Conservation (phyloP, 2,797 vertebrate species). For the Urosaurus nigricauda region DNA sequence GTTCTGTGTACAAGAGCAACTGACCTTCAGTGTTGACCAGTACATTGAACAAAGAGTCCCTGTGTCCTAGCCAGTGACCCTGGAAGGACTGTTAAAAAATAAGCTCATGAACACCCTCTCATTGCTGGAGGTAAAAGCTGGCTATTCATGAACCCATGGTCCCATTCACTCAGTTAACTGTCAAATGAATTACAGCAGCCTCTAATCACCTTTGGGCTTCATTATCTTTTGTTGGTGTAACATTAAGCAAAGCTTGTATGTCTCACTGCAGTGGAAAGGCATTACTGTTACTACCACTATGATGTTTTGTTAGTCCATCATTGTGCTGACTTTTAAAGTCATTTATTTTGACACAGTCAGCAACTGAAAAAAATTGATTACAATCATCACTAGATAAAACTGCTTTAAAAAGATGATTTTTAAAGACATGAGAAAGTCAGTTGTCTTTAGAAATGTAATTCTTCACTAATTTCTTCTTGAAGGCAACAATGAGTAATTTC, state of each 20-base stretch:
- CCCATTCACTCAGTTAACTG: constrained; percentile 22
- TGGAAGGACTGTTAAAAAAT: neutral
- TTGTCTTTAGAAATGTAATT: too few species aligned
- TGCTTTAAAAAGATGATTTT: neutral
- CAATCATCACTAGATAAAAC: constrained; percentile 12
- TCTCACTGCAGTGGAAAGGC: constrained; percentile 14
- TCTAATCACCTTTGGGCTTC: constrained; percentile 21
- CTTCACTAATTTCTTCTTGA: too few species aligned
- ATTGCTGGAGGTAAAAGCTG: constrained; percentile 21
- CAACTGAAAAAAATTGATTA: constrained; percentile 25
- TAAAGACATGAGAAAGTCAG: neutral
- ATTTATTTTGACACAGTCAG: neutral
- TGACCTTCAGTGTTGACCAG: neutral
- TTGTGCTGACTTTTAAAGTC: neutral
- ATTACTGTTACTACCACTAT: neutral
- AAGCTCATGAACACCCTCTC: neutral
- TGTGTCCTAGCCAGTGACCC: neutral
- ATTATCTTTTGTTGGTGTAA: constrained; percentile 28
- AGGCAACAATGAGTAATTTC: too few species aligned
- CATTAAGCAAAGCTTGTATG: neutral
- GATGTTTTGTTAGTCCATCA: neutral
- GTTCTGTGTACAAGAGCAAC: neutral
- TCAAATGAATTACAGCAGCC: constrained; percentile 25
- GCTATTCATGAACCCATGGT: constrained; percentile 17
- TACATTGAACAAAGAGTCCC: neutral